Evolutionary conservation across 1,140 invertebrate genomes (phyloP), one percentile per base, ranked within the genome.

Genomic region (Drosophila sp.): DNA sequence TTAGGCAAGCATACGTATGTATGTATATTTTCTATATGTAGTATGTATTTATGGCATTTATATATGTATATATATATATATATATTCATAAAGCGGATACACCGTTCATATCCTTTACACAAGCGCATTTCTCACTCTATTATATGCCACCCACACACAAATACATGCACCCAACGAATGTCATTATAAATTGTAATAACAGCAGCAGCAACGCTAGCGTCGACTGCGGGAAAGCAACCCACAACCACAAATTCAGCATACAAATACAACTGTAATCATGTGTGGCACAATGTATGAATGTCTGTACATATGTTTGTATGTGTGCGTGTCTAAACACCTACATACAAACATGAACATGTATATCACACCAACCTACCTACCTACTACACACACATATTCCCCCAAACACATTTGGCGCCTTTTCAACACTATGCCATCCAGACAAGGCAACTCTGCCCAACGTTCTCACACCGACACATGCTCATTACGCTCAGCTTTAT

Each of bases 111-210:
- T 89, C 83, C 82, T 78, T 56, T 66, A 79, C 79, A 89, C 76
- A 70, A 62, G 67, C 76, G 59, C 67, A 83, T 67, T 76, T 79
- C 78, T 75, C 78, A 75, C 75, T 75, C 72, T 71, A 78, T 80
- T 80, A 80, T 80, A 56, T 66, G 48, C 59, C 61, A 13, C 51
- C 58, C 36, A 72, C 40, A 56, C 58, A 65, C n/a, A 76, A 78
- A 54, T 16, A 66, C 67, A 63, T 29, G 7, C 32, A 40, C 34
- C 64, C 67, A 66, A 56, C 62, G 71, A 90, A 89, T 84, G 86
- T 89, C 86, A 89, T 89, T 89, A 89, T 89, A 89, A 89, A 89
- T 89, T 89, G 84, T 89, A 90, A 89, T 89, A 89, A 86, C 84
- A 89, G 69, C 50, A 63, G 69, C 83, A 89, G 83, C 58, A 73